Conservation (phyloP, 2,797 vertebrate genomes). For the Notolepis coatsorum region DNA sequence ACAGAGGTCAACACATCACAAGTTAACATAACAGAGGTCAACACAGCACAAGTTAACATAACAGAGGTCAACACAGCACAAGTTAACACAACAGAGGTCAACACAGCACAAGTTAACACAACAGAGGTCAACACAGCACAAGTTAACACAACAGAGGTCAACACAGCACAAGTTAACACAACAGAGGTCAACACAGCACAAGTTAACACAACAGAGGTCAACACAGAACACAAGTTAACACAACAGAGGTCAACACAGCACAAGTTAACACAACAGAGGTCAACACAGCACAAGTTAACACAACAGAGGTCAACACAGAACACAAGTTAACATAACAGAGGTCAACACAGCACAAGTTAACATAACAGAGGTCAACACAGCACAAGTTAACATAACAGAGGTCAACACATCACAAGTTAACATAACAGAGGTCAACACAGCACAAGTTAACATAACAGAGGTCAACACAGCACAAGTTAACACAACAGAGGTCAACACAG, state of each 20-base stretch:
- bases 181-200: no score
- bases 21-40: slow-evolving; percentile 58
- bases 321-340: slow-evolving; percentile 41
- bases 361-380: slow-evolving; percentile 59
- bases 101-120: slow-evolving; percentile 43
- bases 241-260: slow-evolving; percentile 56
- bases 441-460: no score
- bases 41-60: slow-evolving; percentile 43
- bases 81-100: slow-evolving; percentile 75
- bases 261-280: no score
- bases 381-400: slow-evolving; percentile 41
- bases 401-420: slow-evolving; percentile 55
- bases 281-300: slow-evolving; percentile 78
- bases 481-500: slow-evolving; percentile 58
- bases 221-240: slow-evolving; percentile 42
- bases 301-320: slow-evolving; percentile 58
- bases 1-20: slow-evolving; percentile 58
- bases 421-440: slow-evolving; percentile 59
- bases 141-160: slow-evolving; percentile 75
- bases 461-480: slow-evolving; percentile 80
- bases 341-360: slow-evolving; percentile 56
- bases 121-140: no score
- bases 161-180: slow-evolving; percentile 43
- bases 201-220: slow-evolving; percentile 75
- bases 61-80: no score